A percentile compares a stretch with the other conserved stretches of the same genome.
Evolutionary conservation across 2,113 vertebrate species (phyloP).

Genomic region (Stegastes partitus): DNA sequence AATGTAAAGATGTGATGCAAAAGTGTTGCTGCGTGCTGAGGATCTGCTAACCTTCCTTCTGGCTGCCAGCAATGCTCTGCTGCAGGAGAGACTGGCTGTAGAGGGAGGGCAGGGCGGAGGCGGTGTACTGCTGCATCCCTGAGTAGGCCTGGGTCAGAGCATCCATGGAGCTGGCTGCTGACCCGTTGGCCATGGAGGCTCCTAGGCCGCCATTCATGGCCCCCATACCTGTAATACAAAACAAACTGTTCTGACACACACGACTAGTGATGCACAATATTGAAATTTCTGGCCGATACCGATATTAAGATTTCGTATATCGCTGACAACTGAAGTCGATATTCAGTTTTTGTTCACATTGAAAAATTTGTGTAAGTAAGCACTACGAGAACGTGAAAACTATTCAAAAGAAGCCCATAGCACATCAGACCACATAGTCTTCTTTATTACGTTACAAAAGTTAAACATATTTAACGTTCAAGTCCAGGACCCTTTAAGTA

Average conservation of each 20-base stretch:
- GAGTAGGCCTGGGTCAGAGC: constrained; percentile 99
- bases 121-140: constrained; percentile 99
- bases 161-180: constrained; percentile 94
- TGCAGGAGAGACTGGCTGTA: constrained; percentile 96
- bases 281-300: too few species aligned
- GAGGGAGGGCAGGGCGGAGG: constrained; percentile 95
- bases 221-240: constrained; percentile 87
- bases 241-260: neutral
- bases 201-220: constrained; percentile 96
- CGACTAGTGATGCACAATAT: too few species aligned
- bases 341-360: too few species aligned
- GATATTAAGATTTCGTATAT: too few species aligned
- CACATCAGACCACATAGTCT: too few species aligned
- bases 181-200: constrained; percentile 95
- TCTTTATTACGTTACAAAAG: too few species aligned
- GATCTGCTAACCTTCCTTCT: constrained; percentile 93
- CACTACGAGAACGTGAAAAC: too few species aligned
- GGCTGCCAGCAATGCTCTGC: constrained; percentile 95
- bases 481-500: too few species aligned
- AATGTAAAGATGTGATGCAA: neutral
- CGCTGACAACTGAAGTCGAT: too few species aligned
- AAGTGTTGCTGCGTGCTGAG: neutral
- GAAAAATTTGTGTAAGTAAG: too few species aligned
- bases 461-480: too few species aligned
- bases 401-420: too few species aligned